Evolutionary conservation across 2,797 vertebrate genomes (phyloP).

Genomic region (Xenopus petersii): DNA sequence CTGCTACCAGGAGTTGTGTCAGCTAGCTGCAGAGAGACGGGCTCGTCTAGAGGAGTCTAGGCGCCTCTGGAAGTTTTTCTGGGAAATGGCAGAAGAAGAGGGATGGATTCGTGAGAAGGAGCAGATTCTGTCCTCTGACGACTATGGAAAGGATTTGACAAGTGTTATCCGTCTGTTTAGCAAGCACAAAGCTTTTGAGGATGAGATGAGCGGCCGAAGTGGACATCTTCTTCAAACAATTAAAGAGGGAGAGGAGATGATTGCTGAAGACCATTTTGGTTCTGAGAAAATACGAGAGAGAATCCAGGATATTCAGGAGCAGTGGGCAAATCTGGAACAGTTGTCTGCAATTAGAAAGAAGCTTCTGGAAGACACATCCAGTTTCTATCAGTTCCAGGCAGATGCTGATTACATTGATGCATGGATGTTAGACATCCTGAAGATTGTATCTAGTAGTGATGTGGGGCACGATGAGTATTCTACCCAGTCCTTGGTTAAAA

Average conservation of each 20-base stretch:
- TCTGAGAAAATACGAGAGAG: slow-evolving; percentile 90
- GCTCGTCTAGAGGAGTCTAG: slow-evolving; percentile 91
- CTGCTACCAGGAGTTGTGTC: slow-evolving; percentile 93
- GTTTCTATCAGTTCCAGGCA: slow-evolving; percentile 93
- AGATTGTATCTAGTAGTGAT: slow-evolving; percentile 90
- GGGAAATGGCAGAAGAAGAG: slow-evolving; percentile 98
- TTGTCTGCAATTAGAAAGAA: slow-evolving; percentile 88
- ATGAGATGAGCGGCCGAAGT: slow-evolving; percentile 90
- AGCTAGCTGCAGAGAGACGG: slow-evolving; percentile 85
- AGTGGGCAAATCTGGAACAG: slow-evolving; percentile 89
- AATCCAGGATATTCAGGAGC: slow-evolving; percentile 82
- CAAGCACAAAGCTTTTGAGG: slow-evolving; percentile 93
- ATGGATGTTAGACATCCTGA: slow-evolving; percentile 94
- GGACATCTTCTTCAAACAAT: slow-evolving; percentile 88
- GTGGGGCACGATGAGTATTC: slow-evolving; percentile 97
- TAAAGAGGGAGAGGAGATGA: slow-evolving; percentile 89
- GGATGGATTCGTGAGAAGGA: slow-evolving; percentile 97
- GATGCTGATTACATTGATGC: slow-evolving; percentile 92
- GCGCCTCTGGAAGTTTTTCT: slow-evolving; percentile 98
- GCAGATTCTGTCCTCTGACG: slow-evolving; percentile 91
- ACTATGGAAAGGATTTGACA: slow-evolving; percentile 91
- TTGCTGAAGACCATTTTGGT: slow-evolving; percentile 87
- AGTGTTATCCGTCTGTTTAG: slow-evolving; percentile 87
- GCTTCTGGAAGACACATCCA: slow-evolving; percentile 84
- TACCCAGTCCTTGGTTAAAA: slow-evolving; percentile 92